Percentiles rank a stretch among this genome's conserved stretches.
Evolutionary conservation across 2,888 invertebrate species (phyloP).

Genomic region (Melangyna quadrimaculata): DNA sequence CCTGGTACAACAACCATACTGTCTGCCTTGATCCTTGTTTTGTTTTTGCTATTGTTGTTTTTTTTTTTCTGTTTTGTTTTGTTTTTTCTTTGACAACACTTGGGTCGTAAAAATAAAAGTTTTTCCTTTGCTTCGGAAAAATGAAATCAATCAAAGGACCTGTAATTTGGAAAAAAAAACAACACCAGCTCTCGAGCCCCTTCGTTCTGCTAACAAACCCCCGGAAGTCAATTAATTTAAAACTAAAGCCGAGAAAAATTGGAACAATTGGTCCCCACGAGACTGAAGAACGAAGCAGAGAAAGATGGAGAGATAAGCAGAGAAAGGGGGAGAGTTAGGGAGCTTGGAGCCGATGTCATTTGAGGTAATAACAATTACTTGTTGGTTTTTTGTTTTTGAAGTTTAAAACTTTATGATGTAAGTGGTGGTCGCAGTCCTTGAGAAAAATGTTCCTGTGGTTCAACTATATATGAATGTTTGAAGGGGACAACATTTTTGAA

Average conservation of each 20-base stretch:
- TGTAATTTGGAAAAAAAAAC: no score
- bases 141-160: slow-evolving; percentile 55
- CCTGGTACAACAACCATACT: slow-evolving; percentile 13
- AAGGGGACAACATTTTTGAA: background rate
- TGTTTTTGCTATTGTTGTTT: no score
- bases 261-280: slow-evolving; percentile 41
- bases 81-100: slow-evolving; percentile 10
- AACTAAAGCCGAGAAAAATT: slow-evolving; percentile 54
- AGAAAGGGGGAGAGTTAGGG: no score
- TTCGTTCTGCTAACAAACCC: background rate
- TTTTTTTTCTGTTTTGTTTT: background rate
- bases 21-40: slow-evolving; percentile 28
- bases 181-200: background rate
- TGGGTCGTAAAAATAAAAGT: slow-evolving; percentile 26
- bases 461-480: background rate
- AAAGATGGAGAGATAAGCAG: background rate
- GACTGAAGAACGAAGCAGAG: no score
- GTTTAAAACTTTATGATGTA: slow-evolving; percentile 46
- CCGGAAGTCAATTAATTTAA: slow-evolving; percentile 64
- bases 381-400: slow-evolving; percentile 32
- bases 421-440: background rate
- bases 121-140: slow-evolving; percentile 15
- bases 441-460: background rate
- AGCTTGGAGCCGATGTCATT: background rate
- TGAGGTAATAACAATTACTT: slow-evolving; percentile 25